A percentile compares a stretch with the other conserved stretches of the same genome.
Evolutionary conservation across 2,797 vertebrate species (phyloP).

Genomic region (Mallotus villosus): DNA sequence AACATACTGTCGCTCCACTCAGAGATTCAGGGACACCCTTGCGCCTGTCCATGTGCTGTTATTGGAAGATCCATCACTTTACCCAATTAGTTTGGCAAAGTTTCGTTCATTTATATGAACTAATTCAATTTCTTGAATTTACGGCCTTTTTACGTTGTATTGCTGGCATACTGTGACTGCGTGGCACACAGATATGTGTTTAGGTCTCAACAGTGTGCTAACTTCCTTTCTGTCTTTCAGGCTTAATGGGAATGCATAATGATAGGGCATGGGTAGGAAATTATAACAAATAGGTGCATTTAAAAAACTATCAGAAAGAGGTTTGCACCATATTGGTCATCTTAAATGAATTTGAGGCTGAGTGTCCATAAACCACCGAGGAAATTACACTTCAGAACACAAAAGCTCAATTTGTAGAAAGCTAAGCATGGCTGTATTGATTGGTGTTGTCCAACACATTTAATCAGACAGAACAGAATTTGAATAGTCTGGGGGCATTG

Average conservation of each 20-base stretch:
- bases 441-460: conserved; percentile 29
- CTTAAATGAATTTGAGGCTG: conserved; percentile 33
- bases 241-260: conserved; percentile 51
- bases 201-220: conserved; percentile 16
- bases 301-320: conserved; percentile 34
- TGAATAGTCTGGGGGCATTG: conserved; percentile 26
- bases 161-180: conserved; percentile 17
- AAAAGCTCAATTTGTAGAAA: conserved; percentile 49
- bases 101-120: conserved; percentile 46
- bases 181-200: conserved; percentile 27
- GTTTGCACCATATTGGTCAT: conserved; percentile 44
- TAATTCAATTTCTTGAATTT: conserved; percentile 38
- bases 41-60: conserved; percentile 19
- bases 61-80: conserved; percentile 32
- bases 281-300: conserved; percentile 53
- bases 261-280: conserved; percentile 27
- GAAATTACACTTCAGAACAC: conserved; percentile 52
- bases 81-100: conserved; percentile 17
- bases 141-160: conserved; percentile 4
- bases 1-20: conserved; percentile 33
- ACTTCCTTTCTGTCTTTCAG: conserved; percentile 29
- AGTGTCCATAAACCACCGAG: conserved; percentile 47
- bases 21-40: conserved; percentile 34
- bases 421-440: conserved; percentile 51
- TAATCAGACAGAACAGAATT: conserved; percentile 49